These are phyloP conservation scores for Heterodera filipjevi DNA, from an alignment of 2,888 invertebrate genomes.

Conservation along the genomic window DNA sequence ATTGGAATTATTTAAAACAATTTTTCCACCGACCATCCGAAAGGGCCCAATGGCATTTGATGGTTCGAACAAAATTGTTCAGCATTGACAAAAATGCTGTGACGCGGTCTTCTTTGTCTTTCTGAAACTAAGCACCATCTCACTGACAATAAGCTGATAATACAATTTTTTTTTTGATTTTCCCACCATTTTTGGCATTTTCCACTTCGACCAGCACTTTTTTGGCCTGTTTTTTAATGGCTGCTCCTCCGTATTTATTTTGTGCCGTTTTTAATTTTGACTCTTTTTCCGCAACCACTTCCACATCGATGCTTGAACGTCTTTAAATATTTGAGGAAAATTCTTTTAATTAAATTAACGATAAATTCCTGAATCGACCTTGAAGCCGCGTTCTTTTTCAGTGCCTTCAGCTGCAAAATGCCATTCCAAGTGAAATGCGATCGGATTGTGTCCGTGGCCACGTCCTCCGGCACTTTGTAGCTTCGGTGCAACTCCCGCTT, in stretches of 20 bases:
- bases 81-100: neutral
- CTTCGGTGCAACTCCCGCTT: neutral
- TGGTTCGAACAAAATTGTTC: neutral
- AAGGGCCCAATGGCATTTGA: constrained; percentile 7
- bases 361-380: neutral
- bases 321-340: neutral
- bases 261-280: neutral
- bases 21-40: neutral
- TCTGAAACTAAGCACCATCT: too few relatives aligned
- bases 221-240: neutral
- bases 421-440: neutral
- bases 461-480: constrained; percentile 9
- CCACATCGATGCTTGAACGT: constrained; percentile 1
- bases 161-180: neutral
- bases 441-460: neutral
- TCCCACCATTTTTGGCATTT: neutral
- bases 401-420: constrained; percentile 3
- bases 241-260: neutral
- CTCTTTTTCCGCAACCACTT: neutral
- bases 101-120: neutral
- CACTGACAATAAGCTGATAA: neutral
- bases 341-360: neutral
- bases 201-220: neutral
- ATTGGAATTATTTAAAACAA: neutral
- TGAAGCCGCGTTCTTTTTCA: neutral